Evolutionary conservation across 2,113 vertebrate genomes (phyloP).

Genomic region (Cervus canadensis): DNA sequence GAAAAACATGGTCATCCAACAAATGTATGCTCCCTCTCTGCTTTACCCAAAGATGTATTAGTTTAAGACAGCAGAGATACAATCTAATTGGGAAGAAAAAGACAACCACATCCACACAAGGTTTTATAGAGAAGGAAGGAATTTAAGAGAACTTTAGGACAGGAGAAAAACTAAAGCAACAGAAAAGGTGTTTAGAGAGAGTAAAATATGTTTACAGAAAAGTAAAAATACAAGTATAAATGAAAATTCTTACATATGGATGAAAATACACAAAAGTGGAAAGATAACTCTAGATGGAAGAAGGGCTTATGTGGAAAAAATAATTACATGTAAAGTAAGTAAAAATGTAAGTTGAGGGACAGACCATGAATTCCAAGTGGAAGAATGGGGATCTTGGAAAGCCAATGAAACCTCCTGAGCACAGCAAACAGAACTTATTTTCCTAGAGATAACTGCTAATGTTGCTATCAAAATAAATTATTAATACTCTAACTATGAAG

Average conservation of each 20-base stretch:
- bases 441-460: background rate
- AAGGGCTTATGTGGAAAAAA: background rate
- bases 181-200: background rate
- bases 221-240: background rate
- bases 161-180: background rate
- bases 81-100: background rate
- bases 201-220: background rate
- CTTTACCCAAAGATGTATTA: background rate
- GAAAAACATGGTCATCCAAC: background rate
- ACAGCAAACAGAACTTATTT: background rate
- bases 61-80: background rate
- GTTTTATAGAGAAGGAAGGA: background rate
- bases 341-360: background rate
- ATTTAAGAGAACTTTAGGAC: background rate
- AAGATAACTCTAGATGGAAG: background rate
- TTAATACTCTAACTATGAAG: background rate
- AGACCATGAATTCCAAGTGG: background rate
- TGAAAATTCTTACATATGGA: background rate
- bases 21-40: background rate
- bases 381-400: background rate
- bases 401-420: background rate
- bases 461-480: background rate
- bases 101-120: background rate
- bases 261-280: background rate
- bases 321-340: background rate